These are phyloP conservation scores for Sciaenops ocellatus DNA, from an alignment of 2,797 vertebrate species.

Conservation along the genomic window DNA sequence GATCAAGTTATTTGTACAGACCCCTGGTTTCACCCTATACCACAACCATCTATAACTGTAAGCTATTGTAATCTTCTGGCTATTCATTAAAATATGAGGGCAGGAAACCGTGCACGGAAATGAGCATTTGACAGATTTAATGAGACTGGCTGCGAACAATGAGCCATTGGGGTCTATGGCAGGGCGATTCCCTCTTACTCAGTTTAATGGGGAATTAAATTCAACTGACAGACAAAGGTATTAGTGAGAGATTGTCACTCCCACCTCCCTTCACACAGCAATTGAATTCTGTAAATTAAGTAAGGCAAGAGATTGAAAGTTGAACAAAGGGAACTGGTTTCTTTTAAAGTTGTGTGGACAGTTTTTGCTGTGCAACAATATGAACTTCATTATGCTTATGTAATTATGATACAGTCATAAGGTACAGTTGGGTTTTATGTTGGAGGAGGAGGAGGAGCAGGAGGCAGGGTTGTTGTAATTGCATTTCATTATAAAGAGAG, in stretches of 20 bases:
- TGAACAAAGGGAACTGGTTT: conserved; percentile 47
- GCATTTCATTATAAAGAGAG: conserved; percentile 44
- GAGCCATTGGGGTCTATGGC: conserved; percentile 65
- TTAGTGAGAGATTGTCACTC: conserved; percentile 62
- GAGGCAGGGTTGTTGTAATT: conserved; percentile 15
- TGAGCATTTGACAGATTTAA: conserved; percentile 82
- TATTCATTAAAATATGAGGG: conserved; percentile 79
- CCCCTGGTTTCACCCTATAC: conserved; percentile 29
- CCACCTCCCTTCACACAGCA: conserved; percentile 45
- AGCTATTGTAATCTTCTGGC: conserved; percentile 63
- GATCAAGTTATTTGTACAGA: conserved; percentile 53
- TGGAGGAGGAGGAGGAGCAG: background rate
- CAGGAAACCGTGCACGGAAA: conserved; percentile 67
- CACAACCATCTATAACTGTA: conserved; percentile 56
- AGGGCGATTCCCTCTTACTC: conserved; percentile 73
- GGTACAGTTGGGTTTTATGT: conserved; percentile 17
- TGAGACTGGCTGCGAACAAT: conserved; percentile 76
- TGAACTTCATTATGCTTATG: conserved; percentile 11
- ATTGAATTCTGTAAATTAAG: conserved; percentile 47
- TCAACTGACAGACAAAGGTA: conserved; percentile 73
- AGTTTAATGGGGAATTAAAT: conserved; percentile 84
- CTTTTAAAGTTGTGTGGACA: conserved; percentile 6
- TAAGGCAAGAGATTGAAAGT: conserved; percentile 34
- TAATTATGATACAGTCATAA: conserved; percentile 23
- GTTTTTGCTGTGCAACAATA: conserved; percentile 27